phyloP scores from a whole-genome alignment of 23 tunicate genomes.

The Botrylloides violaceus region DNA sequence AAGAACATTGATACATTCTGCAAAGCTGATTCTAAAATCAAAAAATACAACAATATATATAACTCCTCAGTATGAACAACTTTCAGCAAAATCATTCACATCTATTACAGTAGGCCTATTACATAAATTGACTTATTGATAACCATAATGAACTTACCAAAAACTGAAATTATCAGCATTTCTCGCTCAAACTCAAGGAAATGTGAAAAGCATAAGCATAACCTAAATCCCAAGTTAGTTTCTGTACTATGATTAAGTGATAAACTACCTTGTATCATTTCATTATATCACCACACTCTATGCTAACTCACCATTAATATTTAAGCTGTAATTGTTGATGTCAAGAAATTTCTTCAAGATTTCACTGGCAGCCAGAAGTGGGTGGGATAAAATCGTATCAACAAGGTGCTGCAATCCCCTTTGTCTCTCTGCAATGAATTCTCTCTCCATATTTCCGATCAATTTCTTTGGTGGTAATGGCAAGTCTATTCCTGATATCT shows the following conservation, averaged over 20 bases:
- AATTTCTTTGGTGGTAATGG: slow-evolving; percentile 79
- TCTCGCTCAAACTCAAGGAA: no score
- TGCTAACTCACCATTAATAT: slow-evolving; percentile 45
- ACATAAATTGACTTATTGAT: no score
- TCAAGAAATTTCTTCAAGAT: slow-evolving; percentile 84
- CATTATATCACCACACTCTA: background rate
- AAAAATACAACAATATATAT: no score
- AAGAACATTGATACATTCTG: slow-evolving; percentile 90
- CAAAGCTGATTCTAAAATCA: slow-evolving; percentile 52
- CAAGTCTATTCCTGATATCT: slow-evolving; percentile 59
- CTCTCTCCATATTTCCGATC: slow-evolving; percentile 92
- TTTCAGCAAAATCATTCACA: no score
- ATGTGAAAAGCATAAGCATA: no score
- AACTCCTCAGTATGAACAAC: no score
- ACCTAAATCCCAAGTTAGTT: no score
- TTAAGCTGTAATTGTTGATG: slow-evolving; percentile 36
- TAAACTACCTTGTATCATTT: no score
- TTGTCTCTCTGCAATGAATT: slow-evolving; percentile 87
- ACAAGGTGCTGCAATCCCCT: slow-evolving; percentile 55
- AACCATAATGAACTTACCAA: no score
- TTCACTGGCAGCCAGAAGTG: slow-evolving; percentile 71
- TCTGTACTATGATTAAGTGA: no score
- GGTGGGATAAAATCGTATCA: slow-evolving; percentile 43
- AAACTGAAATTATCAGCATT: no score
- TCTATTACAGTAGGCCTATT: no score